Conservation (phyloP, 2,113 vertebrate species). For the Corvus moneduloides region DNA sequence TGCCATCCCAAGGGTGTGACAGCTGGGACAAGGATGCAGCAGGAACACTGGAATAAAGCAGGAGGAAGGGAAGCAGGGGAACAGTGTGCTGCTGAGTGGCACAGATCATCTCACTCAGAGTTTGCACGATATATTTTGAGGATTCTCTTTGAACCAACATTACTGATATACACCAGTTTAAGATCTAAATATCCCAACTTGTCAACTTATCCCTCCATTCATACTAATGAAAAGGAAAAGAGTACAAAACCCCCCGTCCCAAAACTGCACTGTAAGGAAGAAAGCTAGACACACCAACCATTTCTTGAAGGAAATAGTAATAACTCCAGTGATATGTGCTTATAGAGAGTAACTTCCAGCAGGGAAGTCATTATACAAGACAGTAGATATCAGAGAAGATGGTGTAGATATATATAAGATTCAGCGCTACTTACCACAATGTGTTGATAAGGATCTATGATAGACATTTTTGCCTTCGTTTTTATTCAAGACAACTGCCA, state of each 20-base stretch:
- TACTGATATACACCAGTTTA: not conserved
- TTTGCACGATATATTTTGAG: not conserved
- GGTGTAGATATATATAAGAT: not conserved
- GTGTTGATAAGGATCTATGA: slow-evolving; percentile 85
- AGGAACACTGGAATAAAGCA: not conserved
- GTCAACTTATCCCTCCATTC: not conserved
- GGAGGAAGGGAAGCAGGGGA: not conserved
- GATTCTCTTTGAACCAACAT: not conserved
- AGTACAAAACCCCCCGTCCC: accelerated
- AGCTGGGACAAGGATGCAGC: not conserved
- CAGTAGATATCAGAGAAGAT: not conserved
- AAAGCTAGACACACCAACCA: not conserved
- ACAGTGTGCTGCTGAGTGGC: not conserved
- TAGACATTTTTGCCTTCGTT: slow-evolving; percentile 77
- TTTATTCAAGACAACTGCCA: not conserved
- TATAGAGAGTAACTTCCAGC: not conserved
- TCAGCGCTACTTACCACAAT: slow-evolving; percentile 87
- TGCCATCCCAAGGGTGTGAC: too few species aligned
- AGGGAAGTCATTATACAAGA: not conserved
- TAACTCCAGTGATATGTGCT: not conserved
- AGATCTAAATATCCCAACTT: not conserved
- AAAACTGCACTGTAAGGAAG: not conserved
- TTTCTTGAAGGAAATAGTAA: not conserved
- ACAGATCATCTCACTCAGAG: not conserved
- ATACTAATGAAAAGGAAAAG: not conserved